A percentile compares a stretch with the other conserved stretches of the same genome.
Evolutionary conservation across 1,140 invertebrate genomes (phyloP).

Genomic region (Centruroides sculpturatus): DNA sequence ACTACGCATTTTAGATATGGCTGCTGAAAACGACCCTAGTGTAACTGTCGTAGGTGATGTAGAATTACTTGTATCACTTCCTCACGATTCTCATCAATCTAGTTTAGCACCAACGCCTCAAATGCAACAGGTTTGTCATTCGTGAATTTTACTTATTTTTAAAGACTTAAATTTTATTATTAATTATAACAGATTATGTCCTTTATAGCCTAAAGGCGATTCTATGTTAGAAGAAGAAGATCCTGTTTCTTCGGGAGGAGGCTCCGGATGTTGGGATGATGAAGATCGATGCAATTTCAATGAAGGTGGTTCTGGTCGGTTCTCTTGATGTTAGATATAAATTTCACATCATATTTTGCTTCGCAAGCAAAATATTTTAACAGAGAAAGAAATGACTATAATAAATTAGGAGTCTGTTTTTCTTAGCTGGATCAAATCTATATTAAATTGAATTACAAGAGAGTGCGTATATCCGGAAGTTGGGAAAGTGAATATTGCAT

Average conservation of each 20-base stretch:
- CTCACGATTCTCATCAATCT: slow-evolving; percentile 3
- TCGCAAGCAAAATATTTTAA: too few species aligned
- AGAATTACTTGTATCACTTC: slow-evolving; percentile 25
- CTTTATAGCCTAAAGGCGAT: too few species aligned
- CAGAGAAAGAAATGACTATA: too few species aligned
- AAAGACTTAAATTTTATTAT: too few species aligned
- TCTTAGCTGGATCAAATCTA: too few species aligned
- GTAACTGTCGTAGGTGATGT: slow-evolving; percentile 44
- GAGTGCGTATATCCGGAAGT: too few species aligned
- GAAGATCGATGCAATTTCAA: slow-evolving; percentile 56
- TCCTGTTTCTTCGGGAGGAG: slow-evolving; percentile 72
- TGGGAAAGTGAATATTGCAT: too few species aligned
- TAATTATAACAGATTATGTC: too few species aligned
- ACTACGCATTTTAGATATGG: slow-evolving; percentile 63
- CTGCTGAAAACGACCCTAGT: slow-evolving; percentile 58
- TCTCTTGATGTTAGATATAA: neutral
- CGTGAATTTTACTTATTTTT: too few species aligned
- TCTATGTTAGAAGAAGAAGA: slow-evolving; percentile 40
- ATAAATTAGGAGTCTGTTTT: too few species aligned
- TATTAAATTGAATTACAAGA: too few species aligned
- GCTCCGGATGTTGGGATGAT: slow-evolving; percentile 66
- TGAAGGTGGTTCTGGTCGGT: neutral
- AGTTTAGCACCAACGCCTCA: slow-evolving; percentile 39
- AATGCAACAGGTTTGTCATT: slow-evolving; percentile 59
- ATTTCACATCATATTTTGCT: too few species aligned